Conservation (phyloP, 1,140 invertebrate genomes). For the Anthonomus grandis region DNA sequence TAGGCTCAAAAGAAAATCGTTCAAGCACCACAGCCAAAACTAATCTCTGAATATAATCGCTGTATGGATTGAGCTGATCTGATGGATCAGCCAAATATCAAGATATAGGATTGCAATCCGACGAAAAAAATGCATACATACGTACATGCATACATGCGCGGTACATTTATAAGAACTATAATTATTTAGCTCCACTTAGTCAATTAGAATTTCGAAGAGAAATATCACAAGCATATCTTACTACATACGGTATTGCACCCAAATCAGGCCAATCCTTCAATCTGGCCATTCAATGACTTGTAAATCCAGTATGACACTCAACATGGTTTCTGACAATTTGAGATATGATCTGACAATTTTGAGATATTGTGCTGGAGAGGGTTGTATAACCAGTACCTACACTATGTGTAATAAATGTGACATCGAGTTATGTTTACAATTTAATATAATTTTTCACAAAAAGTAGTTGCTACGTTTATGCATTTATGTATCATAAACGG, state of each 20-base stretch:
- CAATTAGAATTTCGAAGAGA: background rate
- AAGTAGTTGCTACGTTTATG: no score
- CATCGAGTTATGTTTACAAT: no score
- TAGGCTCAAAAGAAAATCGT: constrained; percentile 36
- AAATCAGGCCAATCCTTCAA: no score
- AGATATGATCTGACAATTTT: background rate
- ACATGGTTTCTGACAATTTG: background rate
- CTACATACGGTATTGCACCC: background rate
- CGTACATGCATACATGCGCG: constrained; percentile 40
- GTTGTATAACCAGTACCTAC: no score
- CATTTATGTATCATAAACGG: no score
- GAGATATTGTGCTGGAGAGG: background rate
- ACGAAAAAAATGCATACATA: constrained; percentile 46
- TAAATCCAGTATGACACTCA: background rate
- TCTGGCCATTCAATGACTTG: background rate
- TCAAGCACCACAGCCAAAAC: constrained; percentile 31
- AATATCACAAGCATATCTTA: background rate
- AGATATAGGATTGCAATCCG: constrained; percentile 42
- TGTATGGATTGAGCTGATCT: constrained; percentile 44
- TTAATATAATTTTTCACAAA: no score
- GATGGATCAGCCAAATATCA: constrained; percentile 46
- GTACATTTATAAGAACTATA: no score
- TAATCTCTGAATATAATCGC: constrained; percentile 38
- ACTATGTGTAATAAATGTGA: no score
- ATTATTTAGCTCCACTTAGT: no score